Evolutionary conservation across 2,888 invertebrate species (phyloP).

Genomic region (Cheilosia urbana): DNA sequence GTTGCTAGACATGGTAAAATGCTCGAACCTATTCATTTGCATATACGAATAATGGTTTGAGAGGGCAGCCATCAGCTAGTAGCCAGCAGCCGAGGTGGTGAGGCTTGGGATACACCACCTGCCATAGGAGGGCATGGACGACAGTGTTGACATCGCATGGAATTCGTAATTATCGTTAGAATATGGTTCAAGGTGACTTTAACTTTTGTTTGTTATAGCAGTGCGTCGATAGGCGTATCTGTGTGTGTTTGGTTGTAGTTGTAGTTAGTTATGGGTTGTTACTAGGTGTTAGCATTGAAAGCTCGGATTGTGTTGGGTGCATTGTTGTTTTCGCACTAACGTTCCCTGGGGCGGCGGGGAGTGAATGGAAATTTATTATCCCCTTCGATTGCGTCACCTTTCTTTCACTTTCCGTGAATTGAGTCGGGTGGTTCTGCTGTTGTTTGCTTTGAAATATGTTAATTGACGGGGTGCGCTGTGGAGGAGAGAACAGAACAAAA

Average conservation of each 20-base stretch:
- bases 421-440: slow-evolving; percentile 20
- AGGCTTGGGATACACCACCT: not conserved
- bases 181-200: slow-evolving; percentile 76
- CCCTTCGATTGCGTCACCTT: slow-evolving; percentile 57
- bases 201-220: slow-evolving; percentile 57
- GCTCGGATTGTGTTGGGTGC: slow-evolving; percentile 51
- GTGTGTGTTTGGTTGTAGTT: not conserved
- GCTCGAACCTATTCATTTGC: slow-evolving; percentile 63
- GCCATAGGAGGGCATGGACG: slow-evolving; percentile 43
- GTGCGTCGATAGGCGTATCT: slow-evolving; percentile 12
- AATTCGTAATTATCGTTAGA: slow-evolving; percentile 71
- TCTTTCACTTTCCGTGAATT: slow-evolving; percentile 48
- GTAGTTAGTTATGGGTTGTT: slow-evolving; percentile 27
- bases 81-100: not conserved
- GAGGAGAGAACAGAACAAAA: not conserved
- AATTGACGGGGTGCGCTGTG: slow-evolving; percentile 36
- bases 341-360: not conserved
- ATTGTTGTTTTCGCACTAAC: slow-evolving; percentile 62
- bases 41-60: slow-evolving; percentile 60
- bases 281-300: slow-evolving; percentile 57
- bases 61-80: not conserved
- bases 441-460: slow-evolving; percentile 46
- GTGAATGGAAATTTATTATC: slow-evolving; percentile 52
- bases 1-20: slow-evolving; percentile 44
- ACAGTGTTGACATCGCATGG: slow-evolving; percentile 73